A percentile compares a stretch with the other conserved stretches of the same genome.
phyloP scores from a whole-genome alignment of 2,888 invertebrate species.

The Phengaris arion region DNA sequence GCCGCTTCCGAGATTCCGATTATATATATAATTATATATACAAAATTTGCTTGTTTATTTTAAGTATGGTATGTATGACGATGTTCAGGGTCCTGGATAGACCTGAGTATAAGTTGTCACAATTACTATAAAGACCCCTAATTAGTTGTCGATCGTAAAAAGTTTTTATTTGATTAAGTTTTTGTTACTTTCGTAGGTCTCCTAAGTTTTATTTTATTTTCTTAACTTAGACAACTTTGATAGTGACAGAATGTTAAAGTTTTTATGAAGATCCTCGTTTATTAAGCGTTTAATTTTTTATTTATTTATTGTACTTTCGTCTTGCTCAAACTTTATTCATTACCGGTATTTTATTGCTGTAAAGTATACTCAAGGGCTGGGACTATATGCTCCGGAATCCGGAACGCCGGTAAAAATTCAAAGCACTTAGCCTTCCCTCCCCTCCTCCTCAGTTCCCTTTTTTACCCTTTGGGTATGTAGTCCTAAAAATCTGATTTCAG shows the following conservation, averaged over 20 bases:
- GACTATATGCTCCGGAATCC: no score
- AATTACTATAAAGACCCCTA: background rate
- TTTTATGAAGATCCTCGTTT: background rate
- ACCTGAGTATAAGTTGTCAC: background rate
- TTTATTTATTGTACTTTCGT: background rate
- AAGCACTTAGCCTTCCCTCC: no score
- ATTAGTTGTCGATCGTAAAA: conserved; percentile 13
- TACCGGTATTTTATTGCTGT: background rate
- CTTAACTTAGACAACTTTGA: background rate
- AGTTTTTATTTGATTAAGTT: conserved; percentile 16
- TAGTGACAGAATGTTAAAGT: conserved; percentile 5
- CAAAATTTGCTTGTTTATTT: no score
- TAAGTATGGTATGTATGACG: no score
- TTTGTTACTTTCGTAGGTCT: conserved; percentile 6
- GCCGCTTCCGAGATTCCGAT: no score
- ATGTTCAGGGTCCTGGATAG: no score
- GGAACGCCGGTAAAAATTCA: no score
- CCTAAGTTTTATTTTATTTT: background rate
- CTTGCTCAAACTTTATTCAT: background rate
- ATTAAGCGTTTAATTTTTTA: background rate
- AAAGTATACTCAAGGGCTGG: no score
- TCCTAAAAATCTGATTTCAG: no score
- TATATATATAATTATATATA: no score
- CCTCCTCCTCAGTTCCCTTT: no score
- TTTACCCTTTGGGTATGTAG: no score